Evolutionary conservation across 2,888 invertebrate genomes (phyloP).

Genomic region (Pseudococcus viburni): DNA sequence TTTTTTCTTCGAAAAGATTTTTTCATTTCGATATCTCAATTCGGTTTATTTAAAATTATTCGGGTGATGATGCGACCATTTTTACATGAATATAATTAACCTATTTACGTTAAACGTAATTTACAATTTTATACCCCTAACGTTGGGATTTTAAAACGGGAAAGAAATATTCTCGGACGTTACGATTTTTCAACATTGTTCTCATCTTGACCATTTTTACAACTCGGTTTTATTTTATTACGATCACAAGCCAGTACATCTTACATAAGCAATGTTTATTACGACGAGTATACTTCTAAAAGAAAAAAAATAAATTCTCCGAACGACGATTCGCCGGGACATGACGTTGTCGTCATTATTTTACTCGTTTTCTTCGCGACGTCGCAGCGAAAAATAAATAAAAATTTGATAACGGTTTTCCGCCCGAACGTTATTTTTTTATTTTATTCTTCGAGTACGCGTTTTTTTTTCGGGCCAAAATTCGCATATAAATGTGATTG

Average conservation of each 20-base stretch:
- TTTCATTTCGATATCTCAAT: not conserved
- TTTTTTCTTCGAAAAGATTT: not conserved
- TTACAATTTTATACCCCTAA: not conserved
- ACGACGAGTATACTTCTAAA: not conserved
- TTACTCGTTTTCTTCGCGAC: not conserved
- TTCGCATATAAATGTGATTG: not conserved
- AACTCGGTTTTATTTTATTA: not conserved
- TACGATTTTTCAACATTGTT: not conserved
- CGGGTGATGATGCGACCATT: too few relatives aligned
- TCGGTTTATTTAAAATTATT: not conserved
- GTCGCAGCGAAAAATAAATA: not conserved
- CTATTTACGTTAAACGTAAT: too few relatives aligned
- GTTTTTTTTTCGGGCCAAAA: not conserved
- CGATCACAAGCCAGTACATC: not conserved
- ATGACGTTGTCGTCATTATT: not conserved
- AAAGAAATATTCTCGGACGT: not conserved
- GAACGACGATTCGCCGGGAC: not conserved
- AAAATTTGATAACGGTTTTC: not conserved
- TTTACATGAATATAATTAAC: too few relatives aligned
- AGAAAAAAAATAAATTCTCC: not conserved
- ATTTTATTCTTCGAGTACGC: not conserved
- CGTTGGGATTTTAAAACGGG: not conserved
- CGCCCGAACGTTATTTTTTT: not conserved
- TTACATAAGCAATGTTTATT: not conserved
- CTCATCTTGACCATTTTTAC: constrained; percentile 4